Percentiles rank a stretch among this genome's conserved stretches.
Conservation (phyloP, 1,140 invertebrate species). For the Platyscapa corneri region DNA sequence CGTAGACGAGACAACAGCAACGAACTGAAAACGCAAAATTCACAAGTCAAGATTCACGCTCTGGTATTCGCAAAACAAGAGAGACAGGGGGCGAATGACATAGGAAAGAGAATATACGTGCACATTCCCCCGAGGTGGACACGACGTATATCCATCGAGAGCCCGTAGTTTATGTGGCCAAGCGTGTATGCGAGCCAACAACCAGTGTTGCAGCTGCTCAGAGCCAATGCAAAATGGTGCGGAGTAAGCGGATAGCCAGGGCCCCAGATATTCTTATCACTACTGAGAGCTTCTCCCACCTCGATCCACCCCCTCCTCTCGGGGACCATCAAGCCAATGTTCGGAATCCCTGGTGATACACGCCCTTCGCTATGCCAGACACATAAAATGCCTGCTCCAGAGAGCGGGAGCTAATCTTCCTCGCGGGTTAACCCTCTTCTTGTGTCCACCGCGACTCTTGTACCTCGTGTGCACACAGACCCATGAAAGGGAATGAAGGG, state of each 20-base stretch:
- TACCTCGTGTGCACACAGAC: neutral
- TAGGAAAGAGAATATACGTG: neutral
- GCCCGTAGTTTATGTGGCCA: constrained; percentile 34
- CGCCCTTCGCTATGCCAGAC: constrained; percentile 57
- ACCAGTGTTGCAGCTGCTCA: neutral
- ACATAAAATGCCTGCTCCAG: constrained; percentile 55
- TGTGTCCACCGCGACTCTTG: neutral
- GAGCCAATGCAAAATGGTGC: constrained; percentile 47
- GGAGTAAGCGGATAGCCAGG: constrained; percentile 36
- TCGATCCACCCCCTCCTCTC: constrained; percentile 6
- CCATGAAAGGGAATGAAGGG: neutral
- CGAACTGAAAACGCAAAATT: neutral
- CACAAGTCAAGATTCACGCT: neutral
- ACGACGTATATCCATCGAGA: constrained; percentile 31
- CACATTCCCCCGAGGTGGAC: neutral
- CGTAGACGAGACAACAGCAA: neutral
- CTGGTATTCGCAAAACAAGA: neutral
- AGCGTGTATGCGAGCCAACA: neutral
- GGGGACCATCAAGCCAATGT: constrained; percentile 59
- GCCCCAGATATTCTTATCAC: constrained; percentile 54
- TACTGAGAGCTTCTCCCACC: neutral
- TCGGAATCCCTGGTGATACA: constrained; percentile 60
- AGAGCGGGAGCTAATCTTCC: constrained; percentile 55
- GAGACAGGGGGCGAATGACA: too few relatives aligned
- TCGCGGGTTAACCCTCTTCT: constrained; percentile 50